Evolutionary conservation across 2,888 invertebrate genomes (phyloP).

Genomic region (Imbricaverruca yamaguchii): DNA sequence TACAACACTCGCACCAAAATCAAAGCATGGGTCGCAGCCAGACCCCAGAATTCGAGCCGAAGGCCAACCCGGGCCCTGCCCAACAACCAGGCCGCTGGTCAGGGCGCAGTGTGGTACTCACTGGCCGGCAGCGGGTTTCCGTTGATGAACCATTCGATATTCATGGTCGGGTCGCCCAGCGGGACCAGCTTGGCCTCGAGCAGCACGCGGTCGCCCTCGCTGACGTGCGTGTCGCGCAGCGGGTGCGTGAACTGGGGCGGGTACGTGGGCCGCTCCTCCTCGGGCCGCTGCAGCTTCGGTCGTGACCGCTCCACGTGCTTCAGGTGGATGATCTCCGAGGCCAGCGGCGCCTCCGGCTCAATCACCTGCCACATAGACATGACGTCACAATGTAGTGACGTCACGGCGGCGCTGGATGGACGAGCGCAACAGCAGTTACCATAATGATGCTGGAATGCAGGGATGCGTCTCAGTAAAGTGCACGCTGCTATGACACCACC

Average conservation of each 20-base stretch:
- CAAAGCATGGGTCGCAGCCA: too few relatives aligned
- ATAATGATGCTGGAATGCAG: too few relatives aligned
- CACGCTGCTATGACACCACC: too few relatives aligned
- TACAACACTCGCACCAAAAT: too few relatives aligned
- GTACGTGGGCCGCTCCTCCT: slow-evolving; percentile 82
- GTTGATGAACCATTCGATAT: slow-evolving; percentile 91
- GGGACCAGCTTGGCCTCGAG: slow-evolving; percentile 97
- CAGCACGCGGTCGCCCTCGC: slow-evolving; percentile 87
- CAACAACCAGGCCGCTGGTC: too few relatives aligned
- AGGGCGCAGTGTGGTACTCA: slow-evolving; percentile 39
- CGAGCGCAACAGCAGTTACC: too few relatives aligned
- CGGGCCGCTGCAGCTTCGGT: slow-evolving; percentile 61
- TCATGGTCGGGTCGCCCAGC: slow-evolving; percentile 92
- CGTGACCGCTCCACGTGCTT: slow-evolving; percentile 85
- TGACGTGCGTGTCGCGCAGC: slow-evolving; percentile 57
- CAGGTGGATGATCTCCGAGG: slow-evolving; percentile 83
- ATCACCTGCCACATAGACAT: slow-evolving; percentile 25
- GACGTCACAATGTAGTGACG: too few relatives aligned
- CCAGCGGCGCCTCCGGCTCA: slow-evolving; percentile 52
- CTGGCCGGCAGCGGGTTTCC: slow-evolving; percentile 85
- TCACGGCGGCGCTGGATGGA: too few relatives aligned
- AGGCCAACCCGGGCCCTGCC: too few relatives aligned
- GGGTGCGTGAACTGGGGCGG: slow-evolving; percentile 88
- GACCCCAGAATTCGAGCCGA: too few relatives aligned
- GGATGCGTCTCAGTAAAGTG: too few relatives aligned